A percentile compares a stretch with the other conserved stretches of the same genome.
Conservation (phyloP, 2,888 invertebrate species). For the Hydroisotoma schaefferi region DNA sequence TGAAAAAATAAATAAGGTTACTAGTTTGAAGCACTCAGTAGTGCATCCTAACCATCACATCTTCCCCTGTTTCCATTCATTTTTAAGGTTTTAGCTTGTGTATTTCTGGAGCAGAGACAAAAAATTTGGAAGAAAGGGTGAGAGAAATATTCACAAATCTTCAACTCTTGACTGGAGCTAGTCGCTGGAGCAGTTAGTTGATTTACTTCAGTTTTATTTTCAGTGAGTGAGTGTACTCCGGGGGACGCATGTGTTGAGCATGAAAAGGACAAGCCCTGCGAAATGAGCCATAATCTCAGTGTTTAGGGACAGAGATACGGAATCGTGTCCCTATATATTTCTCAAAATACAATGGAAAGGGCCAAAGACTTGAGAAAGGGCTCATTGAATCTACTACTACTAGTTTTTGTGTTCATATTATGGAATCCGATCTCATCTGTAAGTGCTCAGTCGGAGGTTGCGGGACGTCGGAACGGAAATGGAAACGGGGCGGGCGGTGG, state of each 20-base stretch:
- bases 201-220: background rate
- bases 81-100: background rate
- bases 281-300: background rate
- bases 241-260: background rate
- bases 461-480: slow-evolving; percentile 3
- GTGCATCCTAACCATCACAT: too few species aligned
- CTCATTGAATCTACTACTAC: slow-evolving; percentile 23
- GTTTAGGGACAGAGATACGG: background rate
- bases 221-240: background rate
- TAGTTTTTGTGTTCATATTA: slow-evolving; percentile 36
- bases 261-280: background rate
- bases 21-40: background rate
- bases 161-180: background rate
- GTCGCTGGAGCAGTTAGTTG: too few species aligned
- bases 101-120: background rate
- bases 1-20: background rate
- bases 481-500: slow-evolving; percentile 18
- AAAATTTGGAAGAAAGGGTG: slow-evolving; percentile 2
- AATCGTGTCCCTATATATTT: background rate
- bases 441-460: slow-evolving; percentile 30
- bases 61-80: background rate
- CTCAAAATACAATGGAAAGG: slow-evolving; percentile 20
- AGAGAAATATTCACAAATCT: background rate
- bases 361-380: slow-evolving; percentile 35
- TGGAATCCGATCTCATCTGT: slow-evolving; percentile 44